Evolutionary conservation across 2,888 invertebrate genomes (phyloP), one percentile per base, ranked within the genome.

Genomic region (Erebia palarica): DNA sequence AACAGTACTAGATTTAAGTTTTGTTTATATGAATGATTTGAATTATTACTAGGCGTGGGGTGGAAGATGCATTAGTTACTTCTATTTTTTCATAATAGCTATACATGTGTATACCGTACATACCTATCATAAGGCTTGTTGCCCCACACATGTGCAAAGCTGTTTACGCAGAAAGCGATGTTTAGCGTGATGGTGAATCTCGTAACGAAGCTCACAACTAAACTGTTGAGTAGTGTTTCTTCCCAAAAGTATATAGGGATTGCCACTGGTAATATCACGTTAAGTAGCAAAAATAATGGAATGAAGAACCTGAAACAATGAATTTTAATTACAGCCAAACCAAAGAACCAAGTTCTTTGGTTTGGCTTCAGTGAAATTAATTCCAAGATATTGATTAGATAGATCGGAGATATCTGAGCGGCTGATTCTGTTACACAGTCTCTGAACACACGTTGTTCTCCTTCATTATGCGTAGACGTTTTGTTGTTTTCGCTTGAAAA

Each of bases 161-260:
- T 98, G 87, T 99, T 99, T n/a, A 99, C 98, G 80, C 96, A 95
- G 94, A 97, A 99, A 1, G 99, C 99, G 77, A 97, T 96, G 89
- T 99, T 98, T 10, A 99, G 94, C 0, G 97, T 97, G 75, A 96
- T 93, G 68, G 96, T 96, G 90, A 98, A 99, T 65, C 99, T 95
- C 77, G 96, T 94, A 75, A 97, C 95, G 83, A 97, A 97, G 81
- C 96, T 96, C 10, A 98, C 94, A 94, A 97, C 96, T 89, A 97
- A 98, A 5, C 97, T 96, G 78, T 95, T 95, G 90, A 95, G 94
- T 13, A 97, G 84, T 1, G 94, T 94, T 88, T 99, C 99, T 58
- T 95, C 92, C 98, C 98, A 99, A 82, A 95, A 95, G 84, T 96
- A 96, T 83, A 95, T 95, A 0, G 99, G 98, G 66, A 98, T 94